A percentile compares a stretch with the other conserved stretches of the same genome.
phyloP scores from a whole-genome alignment of 2,113 vertebrate species.

The Malurus melanocephalus region DNA sequence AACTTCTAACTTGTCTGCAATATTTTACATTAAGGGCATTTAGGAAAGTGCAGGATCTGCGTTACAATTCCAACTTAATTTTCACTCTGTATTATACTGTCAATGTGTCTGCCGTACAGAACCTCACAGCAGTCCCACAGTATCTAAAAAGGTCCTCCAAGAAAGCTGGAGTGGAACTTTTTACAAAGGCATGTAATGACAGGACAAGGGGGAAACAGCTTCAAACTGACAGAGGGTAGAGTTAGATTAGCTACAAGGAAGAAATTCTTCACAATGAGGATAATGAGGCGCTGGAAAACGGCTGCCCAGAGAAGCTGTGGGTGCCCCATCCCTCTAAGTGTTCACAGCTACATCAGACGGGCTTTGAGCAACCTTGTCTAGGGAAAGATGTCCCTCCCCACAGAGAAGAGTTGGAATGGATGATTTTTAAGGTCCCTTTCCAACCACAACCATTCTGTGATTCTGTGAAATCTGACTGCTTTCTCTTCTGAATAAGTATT shows the following conservation, averaged over 20 bases:
- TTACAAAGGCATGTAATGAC: not conserved
- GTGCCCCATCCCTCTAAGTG: not conserved
- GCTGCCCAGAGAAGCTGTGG: not conserved
- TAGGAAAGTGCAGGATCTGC: not conserved
- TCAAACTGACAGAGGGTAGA: not conserved
- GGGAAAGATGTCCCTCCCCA: not conserved
- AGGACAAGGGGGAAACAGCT: not conserved
- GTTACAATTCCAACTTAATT: not conserved
- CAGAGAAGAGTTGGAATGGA: not conserved
- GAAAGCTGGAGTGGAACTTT: not conserved
- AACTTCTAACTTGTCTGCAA: not conserved
- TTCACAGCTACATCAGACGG: not conserved
- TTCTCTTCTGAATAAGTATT: not conserved
- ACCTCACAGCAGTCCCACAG: not conserved
- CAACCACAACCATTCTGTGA: not conserved
- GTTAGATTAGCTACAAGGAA: too few species aligned
- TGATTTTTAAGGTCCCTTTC: not conserved
- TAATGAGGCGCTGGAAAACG: not conserved
- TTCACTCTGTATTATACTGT: not conserved
- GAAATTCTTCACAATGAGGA: not conserved
- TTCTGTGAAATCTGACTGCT: not conserved
- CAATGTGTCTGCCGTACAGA: not conserved
- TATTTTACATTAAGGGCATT: not conserved
- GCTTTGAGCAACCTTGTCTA: not conserved
- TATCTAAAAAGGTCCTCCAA: not conserved